These are phyloP conservation scores for Linyphia triangularis DNA, from an alignment of 2,888 invertebrate genomes.

Conservation along the genomic window DNA sequence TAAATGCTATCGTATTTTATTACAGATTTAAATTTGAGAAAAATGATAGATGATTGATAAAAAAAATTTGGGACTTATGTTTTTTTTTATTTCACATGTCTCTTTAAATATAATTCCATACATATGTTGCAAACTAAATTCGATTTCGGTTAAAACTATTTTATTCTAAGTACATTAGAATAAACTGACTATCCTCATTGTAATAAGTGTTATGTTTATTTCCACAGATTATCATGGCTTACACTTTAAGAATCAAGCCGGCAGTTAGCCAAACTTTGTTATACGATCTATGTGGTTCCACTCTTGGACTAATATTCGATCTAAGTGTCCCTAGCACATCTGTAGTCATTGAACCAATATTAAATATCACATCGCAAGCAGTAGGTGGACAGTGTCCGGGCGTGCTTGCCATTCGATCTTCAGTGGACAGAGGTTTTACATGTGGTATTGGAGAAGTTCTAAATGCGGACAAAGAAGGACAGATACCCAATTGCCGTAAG, in stretches of 20 bases:
- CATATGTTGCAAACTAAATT: no score
- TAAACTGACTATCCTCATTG: not conserved
- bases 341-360: constrained; percentile 91
- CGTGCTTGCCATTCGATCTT: constrained; percentile 90
- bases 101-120: no score
- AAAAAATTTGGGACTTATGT: no score
- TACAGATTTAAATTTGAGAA: no score
- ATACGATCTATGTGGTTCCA: constrained; percentile 96
- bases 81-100: no score
- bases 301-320: constrained; percentile 94
- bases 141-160: not conserved
- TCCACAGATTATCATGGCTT: constrained; percentile 85
- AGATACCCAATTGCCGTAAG: constrained; percentile 93
- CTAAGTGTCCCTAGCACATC: constrained; percentile 95
- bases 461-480: constrained; percentile 84
- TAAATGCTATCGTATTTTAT: no score
- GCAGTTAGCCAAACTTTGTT: constrained; percentile 93
- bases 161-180: no score
- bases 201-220: not conserved
- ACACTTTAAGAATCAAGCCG: constrained; percentile 91
- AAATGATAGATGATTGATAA: no score
- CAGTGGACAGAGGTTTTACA: constrained; percentile 92
- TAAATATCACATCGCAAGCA: constrained; percentile 87
- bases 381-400: constrained; percentile 96
- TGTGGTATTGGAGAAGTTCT: constrained; percentile 96